These are phyloP conservation scores for Passerina amoena DNA, from an alignment of 2,113 vertebrate genomes.

Conservation along the genomic window DNA sequence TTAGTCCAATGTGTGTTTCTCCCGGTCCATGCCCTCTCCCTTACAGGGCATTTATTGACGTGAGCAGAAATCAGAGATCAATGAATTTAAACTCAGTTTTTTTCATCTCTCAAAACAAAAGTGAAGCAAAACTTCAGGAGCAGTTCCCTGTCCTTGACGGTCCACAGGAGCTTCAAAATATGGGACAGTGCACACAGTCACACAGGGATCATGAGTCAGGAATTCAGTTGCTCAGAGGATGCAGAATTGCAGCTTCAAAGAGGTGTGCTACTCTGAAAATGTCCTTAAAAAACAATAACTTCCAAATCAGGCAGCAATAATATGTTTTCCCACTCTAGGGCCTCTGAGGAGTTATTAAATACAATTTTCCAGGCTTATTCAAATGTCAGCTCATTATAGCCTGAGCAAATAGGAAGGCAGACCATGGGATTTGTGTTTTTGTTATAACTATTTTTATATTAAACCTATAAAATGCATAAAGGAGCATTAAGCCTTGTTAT, in stretches of 20 bases:
- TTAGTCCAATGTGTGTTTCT: not conserved
- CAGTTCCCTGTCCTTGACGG: not conserved
- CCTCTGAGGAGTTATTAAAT: constrained; percentile 26
- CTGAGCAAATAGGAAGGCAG: not conserved
- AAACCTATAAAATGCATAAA: constrained; percentile 31
- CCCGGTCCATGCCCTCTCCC: not conserved
- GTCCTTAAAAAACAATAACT: not conserved
- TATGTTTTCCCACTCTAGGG: not conserved
- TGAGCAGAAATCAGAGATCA: not conserved
- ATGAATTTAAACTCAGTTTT: not conserved
- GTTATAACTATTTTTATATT: constrained; percentile 24
- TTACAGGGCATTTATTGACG: not conserved
- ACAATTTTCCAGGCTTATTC: constrained; percentile 34
- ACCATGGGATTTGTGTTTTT: not conserved
- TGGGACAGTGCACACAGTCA: not conserved
- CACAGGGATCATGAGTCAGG: not conserved
- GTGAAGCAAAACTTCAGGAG: not conserved
- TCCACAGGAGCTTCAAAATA: not conserved
- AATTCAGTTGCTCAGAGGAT: not conserved
- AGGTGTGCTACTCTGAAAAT: not conserved
- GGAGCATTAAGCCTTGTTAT: not conserved
- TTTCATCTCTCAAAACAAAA: not conserved
- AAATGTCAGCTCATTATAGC: constrained; percentile 7
- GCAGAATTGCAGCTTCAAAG: not conserved
- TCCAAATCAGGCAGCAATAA: not conserved